phyloP scores from a whole-genome alignment of 1,140 invertebrate genomes.

The Achatina immaculata region DNA sequence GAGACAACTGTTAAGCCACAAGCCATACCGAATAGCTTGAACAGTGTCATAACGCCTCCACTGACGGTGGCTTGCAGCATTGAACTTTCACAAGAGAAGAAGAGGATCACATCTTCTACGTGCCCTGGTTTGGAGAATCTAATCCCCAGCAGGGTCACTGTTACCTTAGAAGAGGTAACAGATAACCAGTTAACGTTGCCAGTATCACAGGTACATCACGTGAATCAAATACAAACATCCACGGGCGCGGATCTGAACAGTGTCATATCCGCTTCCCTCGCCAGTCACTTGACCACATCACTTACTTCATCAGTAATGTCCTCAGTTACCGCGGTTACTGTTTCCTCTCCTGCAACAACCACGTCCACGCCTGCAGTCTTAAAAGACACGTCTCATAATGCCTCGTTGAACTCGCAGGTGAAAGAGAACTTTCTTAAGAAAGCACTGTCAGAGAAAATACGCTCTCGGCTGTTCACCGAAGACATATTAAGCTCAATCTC shows the following conservation, averaged over 20 bases:
- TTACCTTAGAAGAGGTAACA: too few species aligned
- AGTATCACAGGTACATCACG: too few species aligned
- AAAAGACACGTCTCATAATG: background rate
- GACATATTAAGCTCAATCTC: conserved; percentile 5
- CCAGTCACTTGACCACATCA: too few species aligned
- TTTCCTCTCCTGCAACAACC: background rate
- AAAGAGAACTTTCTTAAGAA: conserved; percentile 32
- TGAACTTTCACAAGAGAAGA: background rate
- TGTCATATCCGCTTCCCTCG: too few species aligned
- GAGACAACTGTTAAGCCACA: background rate
- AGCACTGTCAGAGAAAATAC: conserved; percentile 34
- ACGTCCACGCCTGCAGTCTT: background rate
- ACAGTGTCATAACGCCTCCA: background rate
- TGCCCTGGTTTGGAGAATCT: background rate
- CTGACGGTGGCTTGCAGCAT: background rate
- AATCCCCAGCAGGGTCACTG: too few species aligned
- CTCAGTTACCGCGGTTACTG: too few species aligned
- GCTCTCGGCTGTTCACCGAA: conserved; percentile 6
- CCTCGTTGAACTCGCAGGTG: background rate
- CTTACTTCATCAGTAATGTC: too few species aligned
- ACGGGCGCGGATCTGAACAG: too few species aligned
- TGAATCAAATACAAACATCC: too few species aligned
- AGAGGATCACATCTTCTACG: background rate
- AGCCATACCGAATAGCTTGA: background rate
- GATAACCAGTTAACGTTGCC: too few species aligned